Conservation (phyloP, 2,797 vertebrate species). For the Scleropages formosus region DNA sequence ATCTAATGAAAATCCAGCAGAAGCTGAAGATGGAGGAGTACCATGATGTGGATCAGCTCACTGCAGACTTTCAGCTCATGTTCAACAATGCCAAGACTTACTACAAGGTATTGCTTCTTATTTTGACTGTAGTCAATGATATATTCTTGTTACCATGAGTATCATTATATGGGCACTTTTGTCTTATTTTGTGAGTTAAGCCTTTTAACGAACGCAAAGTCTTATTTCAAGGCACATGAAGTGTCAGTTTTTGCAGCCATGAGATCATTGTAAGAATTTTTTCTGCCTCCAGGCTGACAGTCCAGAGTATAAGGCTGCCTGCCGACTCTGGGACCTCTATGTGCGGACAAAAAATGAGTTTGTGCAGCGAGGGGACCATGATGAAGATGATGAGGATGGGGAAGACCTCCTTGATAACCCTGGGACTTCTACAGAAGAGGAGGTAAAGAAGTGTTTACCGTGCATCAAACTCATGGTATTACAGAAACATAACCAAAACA, state of each 20-base stretch:
- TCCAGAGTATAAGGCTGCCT: conserved; percentile 89
- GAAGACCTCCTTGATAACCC: conserved; percentile 83
- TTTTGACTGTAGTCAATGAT: background rate
- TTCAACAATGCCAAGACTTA: conserved; percentile 96
- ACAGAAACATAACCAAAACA: background rate
- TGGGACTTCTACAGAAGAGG: conserved; percentile 82
- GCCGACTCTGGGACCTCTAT: conserved; percentile 89
- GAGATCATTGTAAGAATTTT: conserved; percentile 8
- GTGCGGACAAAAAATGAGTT: conserved; percentile 89
- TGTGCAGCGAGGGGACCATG: conserved; percentile 86
- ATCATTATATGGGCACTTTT: background rate
- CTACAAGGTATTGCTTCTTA: conserved; percentile 78
- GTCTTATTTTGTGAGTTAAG: no score
- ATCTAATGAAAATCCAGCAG: conserved; percentile 97
- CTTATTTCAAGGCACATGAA: background rate
- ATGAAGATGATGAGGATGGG: conserved; percentile 81
- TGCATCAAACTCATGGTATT: background rate
- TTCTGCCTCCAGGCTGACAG: conserved; percentile 73
- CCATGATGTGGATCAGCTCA: conserved; percentile 86
- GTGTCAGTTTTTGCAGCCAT: conserved; percentile 4
- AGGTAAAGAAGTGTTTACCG: conserved; percentile 46
- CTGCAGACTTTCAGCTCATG: conserved; percentile 91
- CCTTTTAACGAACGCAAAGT: no score
- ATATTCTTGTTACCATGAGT: background rate
- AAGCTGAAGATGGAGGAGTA: conserved; percentile 98